Base-by-base conservation (phyloP, 2,113 vertebrate species). In the Arenaria interpres region DNA sequence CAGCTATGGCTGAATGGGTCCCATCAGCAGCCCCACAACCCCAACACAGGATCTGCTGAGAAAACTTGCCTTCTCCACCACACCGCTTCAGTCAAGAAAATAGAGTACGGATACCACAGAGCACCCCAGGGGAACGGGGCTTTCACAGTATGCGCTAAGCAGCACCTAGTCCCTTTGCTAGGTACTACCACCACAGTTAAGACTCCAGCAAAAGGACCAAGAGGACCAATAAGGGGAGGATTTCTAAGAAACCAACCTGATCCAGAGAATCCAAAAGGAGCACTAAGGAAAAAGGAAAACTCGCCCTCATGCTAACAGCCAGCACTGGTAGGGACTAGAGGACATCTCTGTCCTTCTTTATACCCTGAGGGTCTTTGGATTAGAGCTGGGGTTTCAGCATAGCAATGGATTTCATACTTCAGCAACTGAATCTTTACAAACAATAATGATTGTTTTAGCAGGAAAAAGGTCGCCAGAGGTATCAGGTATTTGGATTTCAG, bases 41-140 rank as follows among this genome's bases (percentile, higher is more conserved):
- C 18, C 54, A 41, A 0, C 2, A 27, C 1, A 46, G 17, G n/a
- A 80, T 14, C 73, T 71, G 39, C 72, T 46, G 57, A 50, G n/a
- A 77, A 74, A 92, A 51, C 14, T 14, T 45, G 37, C 28, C 69
- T 69, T 79, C 46, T 33, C 63, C 37, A 68, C 8, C 23, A 66
- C 27, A 35, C 5, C 25, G 18, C 21, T 76, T 69, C 68, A 86
- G 76, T 45, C 59, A 62, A 77, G 54, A 91, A 82, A 73, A 7
- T n/a, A 41, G 43, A 82, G 32, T 4, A 39, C 0, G 1, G 71
- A 50, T 0, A 4, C 33, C 51, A 56, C 3, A 33, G 21, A 76
- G 75, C 27, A 57, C 12, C 9, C 15, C 41, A 64, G 37, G 27
- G 25, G 15, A 84, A 75, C 0, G 0, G 4, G 37, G 3, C 39